These are phyloP conservation scores for Tetrax tetrax DNA, from an alignment of 2,113 vertebrate species.

Conservation along the genomic window DNA sequence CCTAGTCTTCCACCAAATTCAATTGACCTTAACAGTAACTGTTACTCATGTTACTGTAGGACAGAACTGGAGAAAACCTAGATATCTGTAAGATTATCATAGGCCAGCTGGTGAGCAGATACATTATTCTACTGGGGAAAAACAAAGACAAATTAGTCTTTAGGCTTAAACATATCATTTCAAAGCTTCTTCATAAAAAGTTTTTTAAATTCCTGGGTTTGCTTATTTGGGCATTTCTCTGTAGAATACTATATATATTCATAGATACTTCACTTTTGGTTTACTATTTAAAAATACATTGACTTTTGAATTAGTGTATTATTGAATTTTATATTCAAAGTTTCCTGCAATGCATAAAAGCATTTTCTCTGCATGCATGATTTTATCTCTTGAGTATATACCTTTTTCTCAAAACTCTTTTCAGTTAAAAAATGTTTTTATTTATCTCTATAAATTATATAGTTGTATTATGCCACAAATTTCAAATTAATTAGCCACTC, in stretches of 20 bases:
- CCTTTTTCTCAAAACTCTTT: neutral
- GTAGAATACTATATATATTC: neutral
- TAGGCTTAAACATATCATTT: neutral
- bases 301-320: neutral
- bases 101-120: neutral
- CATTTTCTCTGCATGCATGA: neutral
- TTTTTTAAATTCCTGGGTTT: neutral
- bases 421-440: neutral
- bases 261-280: neutral
- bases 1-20: neutral
- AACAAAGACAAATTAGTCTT: neutral
- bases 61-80: neutral
- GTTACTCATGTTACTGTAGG: neutral
- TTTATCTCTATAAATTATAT: neutral
- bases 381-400: neutral
- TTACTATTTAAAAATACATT: neutral
- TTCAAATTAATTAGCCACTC: constrained; percentile 37
- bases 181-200: neutral
- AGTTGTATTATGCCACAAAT: neutral
- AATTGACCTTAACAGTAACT: neutral
- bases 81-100: neutral
- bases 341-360: neutral
- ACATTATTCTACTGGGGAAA: neutral
- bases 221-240: neutral
- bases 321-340: neutral